A percentile compares a stretch with the other conserved stretches of the same genome.
phyloP scores from a whole-genome alignment of 2,797 vertebrate species.

The Periophthalmus magnuspinnatus region DNA sequence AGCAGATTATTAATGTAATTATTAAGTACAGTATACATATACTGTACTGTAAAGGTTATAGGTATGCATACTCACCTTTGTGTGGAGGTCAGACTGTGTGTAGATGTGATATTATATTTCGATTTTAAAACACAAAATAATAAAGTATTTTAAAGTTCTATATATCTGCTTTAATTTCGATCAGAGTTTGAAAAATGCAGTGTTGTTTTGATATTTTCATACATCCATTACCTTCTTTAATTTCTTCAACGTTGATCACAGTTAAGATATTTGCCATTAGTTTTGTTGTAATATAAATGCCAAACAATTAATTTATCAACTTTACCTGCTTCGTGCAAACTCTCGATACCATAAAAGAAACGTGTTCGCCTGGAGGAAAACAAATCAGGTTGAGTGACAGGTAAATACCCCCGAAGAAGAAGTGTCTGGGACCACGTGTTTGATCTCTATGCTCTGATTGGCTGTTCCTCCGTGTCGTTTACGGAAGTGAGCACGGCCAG shows the following conservation, averaged over 20 bases:
- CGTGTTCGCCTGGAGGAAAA: not conserved
- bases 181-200: not conserved
- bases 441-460: slow-evolving; percentile 38
- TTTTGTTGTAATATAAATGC: not conserved
- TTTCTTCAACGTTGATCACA: no score
- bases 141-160: not conserved
- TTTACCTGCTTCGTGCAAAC: not conserved
- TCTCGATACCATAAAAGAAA: not conserved
- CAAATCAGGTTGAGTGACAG: not conserved
- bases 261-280: not conserved
- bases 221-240: no score
- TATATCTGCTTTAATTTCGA: not conserved
- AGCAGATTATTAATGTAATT: no score
- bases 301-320: not conserved
- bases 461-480: slow-evolving; percentile 16
- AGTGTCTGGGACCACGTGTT: not conserved
- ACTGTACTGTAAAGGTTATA: not conserved
- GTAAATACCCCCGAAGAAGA: no score
- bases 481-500: slow-evolving; percentile 45
- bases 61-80: not conserved
- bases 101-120: not conserved
- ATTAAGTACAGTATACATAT: no score
- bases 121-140: not conserved
- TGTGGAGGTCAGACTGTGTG: not conserved
- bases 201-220: no score